Evolutionary conservation across 1,140 invertebrate species (phyloP), one percentile per base, ranked within the genome.

Genomic region (Bilobella aurantiaca): DNA sequence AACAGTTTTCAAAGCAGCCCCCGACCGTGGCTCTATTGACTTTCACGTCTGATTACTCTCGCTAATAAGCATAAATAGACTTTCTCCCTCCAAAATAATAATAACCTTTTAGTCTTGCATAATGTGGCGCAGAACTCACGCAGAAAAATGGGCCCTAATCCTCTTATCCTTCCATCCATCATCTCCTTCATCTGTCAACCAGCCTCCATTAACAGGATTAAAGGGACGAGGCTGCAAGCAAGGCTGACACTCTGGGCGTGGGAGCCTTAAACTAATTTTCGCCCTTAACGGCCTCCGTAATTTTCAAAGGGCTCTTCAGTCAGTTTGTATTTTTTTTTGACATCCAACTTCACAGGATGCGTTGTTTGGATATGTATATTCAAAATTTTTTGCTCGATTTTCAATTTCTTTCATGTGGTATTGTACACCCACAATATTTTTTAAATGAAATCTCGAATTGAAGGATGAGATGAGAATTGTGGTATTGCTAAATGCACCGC

Each of bases 161-260:
- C 49, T 53, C 49, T 53, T 16, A 53, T 53, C 49, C 5, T 14
- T 23, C 25, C 25, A 53, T 53, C 49, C 14, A 12, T 53, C 49
- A 16, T 53, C 8, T 18, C 23, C 49, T 23, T 16, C 25, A 8
- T 42, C 37, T 42, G 8, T 42, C 37, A 42, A 12, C 37, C 37
- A 12, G 21, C 21, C 49, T 53, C 49, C 49, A 53, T 53, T 53
- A 53, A 53, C 49, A 53, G 49, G 49, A 53, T 53, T 53, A 53
- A 53, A 53, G 49, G 25, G 8, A 18, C 49, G 25, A 53, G n/a
- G n/a, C 49, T 53, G 49, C 25, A 12, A 53, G 25, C 14, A 23
- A 23, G 49, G 25, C n/a, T n/a, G n/a, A n/a, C 8, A 42, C 37
- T n/a, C 37, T n/a, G 8, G 8, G n/a, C 8, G 37, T 8, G n/a